Conservation (phyloP, 2,888 invertebrate species). For the Dastarcus helophoroides region DNA sequence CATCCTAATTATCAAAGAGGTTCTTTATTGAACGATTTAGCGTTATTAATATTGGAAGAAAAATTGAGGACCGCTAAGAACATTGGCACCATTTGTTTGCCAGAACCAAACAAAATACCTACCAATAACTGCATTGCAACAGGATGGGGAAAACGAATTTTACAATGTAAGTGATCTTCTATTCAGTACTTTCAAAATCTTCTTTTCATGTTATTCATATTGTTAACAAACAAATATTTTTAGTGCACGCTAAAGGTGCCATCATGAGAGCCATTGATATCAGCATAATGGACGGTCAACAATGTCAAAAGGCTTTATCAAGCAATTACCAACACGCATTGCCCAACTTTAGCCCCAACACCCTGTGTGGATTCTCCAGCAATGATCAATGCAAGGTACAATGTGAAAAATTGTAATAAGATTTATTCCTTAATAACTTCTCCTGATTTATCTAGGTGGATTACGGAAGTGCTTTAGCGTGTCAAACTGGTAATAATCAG, state of each 20-base stretch:
- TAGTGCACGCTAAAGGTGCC: conserved; percentile 64
- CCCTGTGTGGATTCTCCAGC: conserved; percentile 58
- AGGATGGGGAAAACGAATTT: conserved; percentile 71
- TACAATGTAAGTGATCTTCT: conserved; percentile 51
- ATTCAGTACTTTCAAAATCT: neutral
- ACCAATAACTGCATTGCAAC: conserved; percentile 60
- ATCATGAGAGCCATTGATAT: conserved; percentile 65
- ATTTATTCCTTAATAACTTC: conserved; percentile 3
- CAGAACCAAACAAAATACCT: conserved; percentile 44
- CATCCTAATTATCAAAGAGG: conserved; percentile 59
- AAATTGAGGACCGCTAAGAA: conserved; percentile 55
- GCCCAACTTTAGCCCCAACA: conserved; percentile 47
- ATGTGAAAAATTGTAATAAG: too few species aligned
- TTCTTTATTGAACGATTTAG: conserved; percentile 54
- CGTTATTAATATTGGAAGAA: conserved; percentile 55
- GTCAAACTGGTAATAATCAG: conserved; percentile 55
- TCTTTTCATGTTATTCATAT: neutral
- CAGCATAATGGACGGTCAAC: conserved; percentile 47
- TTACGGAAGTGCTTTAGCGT: conserved; percentile 70
- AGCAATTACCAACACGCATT: conserved; percentile 46
- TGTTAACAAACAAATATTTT: conserved; percentile 19
- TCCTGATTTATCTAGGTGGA: conserved; percentile 39
- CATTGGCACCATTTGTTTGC: conserved; percentile 63
- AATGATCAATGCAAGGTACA: conserved; percentile 66
- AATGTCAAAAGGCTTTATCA: conserved; percentile 48